These are phyloP conservation scores for Pemphigus obesinymphae DNA, from an alignment of 1,140 invertebrate genomes.

Conservation along the genomic window DNA sequence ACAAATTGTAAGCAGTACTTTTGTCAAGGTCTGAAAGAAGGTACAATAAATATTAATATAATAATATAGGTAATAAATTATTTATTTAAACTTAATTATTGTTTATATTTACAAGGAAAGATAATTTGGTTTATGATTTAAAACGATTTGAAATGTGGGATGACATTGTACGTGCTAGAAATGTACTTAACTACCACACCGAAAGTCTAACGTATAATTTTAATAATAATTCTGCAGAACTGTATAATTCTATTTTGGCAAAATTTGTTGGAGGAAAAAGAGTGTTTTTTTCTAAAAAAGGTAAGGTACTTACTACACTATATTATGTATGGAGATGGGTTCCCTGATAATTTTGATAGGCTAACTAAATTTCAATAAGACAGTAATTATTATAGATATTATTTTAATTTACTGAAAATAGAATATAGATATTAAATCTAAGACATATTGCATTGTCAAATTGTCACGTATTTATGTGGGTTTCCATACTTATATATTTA, in stretches of 20 bases:
- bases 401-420: too few species aligned
- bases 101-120: background rate
- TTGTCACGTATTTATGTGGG: too few species aligned
- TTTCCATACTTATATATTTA: too few species aligned
- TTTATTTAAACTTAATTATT: background rate
- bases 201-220: background rate
- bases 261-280: background rate
- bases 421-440: too few species aligned
- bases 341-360: too few species aligned
- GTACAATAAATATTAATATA: background rate
- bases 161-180: background rate
- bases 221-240: background rate
- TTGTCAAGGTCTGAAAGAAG: background rate
- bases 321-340: too few species aligned
- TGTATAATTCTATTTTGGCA: background rate
- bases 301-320: too few species aligned
- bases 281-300: background rate
- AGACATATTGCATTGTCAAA: too few species aligned
- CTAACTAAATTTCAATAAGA: too few species aligned
- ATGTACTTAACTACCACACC: background rate
- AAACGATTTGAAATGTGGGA: background rate
- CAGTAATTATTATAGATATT: too few species aligned
- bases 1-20: background rate
- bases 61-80: background rate
- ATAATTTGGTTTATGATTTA: background rate